Evolutionary conservation across 2,888 invertebrate species (phyloP).

Genomic region (Trachelus troglodyta): DNA sequence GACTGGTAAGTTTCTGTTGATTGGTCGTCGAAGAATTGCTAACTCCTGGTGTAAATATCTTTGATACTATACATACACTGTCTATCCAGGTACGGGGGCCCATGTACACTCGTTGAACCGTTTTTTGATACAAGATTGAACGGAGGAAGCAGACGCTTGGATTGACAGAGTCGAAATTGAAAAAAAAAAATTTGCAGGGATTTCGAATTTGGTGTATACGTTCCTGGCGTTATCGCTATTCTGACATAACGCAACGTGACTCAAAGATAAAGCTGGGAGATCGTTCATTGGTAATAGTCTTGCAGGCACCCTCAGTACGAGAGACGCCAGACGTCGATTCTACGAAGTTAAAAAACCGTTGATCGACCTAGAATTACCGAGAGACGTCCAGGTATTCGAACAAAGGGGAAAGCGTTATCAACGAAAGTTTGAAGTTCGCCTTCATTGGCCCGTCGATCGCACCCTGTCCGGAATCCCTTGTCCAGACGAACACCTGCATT

Average conservation of each 20-base stretch:
- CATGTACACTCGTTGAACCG: neutral
- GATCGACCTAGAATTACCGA: neutral
- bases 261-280: neutral
- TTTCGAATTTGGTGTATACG: neutral
- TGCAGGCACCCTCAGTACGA: neutral
- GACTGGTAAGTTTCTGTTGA: neutral
- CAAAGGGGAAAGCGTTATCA: neutral
- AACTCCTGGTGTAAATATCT: neutral
- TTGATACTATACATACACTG: neutral
- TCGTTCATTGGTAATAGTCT: neutral
- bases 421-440: neutral
- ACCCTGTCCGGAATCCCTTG: neutral
- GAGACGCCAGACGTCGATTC: neutral
- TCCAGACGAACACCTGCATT: neutral
- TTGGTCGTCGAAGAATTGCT: neutral
- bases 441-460: neutral
- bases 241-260: neutral
- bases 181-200: no score
- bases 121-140: neutral
- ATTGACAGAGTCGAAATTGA: no score
- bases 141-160: neutral
- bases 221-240: neutral
- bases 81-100: neutral
- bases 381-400: neutral
- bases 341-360: neutral